Evolutionary conservation across 2,113 vertebrate species (phyloP).

Genomic region (Clarias gariepinus): DNA sequence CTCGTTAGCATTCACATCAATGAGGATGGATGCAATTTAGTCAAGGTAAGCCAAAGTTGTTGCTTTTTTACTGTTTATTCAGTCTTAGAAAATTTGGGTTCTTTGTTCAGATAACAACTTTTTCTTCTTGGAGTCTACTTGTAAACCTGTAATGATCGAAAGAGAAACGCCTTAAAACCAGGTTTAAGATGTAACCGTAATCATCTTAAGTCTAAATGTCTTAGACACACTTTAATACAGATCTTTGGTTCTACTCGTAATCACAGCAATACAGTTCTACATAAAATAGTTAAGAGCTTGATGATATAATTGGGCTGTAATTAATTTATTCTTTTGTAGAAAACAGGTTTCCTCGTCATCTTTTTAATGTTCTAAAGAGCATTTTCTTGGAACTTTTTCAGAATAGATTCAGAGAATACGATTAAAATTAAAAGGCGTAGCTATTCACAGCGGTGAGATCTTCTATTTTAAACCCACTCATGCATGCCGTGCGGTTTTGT

Average conservation of each 20-base stretch:
- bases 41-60: neutral
- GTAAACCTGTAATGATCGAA: neutral
- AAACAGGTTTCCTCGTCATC: neutral
- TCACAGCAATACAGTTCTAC: neutral
- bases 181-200: no score
- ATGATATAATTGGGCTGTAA: neutral
- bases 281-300: neutral
- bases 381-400: neutral
- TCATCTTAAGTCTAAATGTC: neutral
- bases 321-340: neutral
- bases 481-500: slow-evolving; percentile 2
- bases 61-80: no score
- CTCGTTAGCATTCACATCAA: neutral
- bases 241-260: neutral
- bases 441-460: neutral
- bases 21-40: neutral
- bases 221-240: neutral
- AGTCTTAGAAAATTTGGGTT: neutral
- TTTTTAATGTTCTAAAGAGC: neutral
- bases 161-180: neutral
- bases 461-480: neutral
- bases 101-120: neutral
- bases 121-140: neutral
- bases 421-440: neutral
- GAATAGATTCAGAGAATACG: neutral